phyloP scores from a whole-genome alignment of 2,113 vertebrate species.

The Callocephalon fimbriatum region DNA sequence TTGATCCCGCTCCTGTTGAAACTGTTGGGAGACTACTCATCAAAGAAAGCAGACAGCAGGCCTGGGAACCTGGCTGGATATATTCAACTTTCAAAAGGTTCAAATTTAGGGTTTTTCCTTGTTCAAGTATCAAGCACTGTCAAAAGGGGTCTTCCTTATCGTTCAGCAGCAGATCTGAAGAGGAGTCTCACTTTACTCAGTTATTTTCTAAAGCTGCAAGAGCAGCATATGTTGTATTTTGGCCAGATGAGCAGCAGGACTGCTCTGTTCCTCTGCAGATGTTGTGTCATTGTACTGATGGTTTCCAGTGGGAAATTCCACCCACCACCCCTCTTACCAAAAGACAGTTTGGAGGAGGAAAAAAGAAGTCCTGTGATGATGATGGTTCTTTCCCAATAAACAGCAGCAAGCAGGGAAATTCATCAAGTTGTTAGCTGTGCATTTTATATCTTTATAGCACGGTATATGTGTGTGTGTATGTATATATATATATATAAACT shows the following conservation, averaged over 20 bases:
- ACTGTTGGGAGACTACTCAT: not conserved
- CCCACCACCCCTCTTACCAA: not conserved
- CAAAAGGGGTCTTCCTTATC: not conserved
- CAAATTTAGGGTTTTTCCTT: not conserved
- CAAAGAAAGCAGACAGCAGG: not conserved
- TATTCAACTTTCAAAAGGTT: not conserved
- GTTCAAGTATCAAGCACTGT: not conserved
- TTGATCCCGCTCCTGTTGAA: not conserved
- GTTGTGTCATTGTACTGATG: not conserved
- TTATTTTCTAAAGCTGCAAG: not conserved
- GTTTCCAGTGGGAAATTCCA: slow-evolving; percentile 24
- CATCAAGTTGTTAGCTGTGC: not conserved
- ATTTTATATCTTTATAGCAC: not conserved
- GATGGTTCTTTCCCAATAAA: not conserved
- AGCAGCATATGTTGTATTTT: not conserved
- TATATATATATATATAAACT: not conserved
- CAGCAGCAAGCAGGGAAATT: not conserved
- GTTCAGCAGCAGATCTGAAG: not conserved
- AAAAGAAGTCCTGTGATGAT: not conserved
- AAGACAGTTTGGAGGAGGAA: not conserved
- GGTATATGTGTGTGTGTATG: not conserved
- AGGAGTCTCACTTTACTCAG: not conserved
- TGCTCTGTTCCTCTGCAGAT: not conserved
- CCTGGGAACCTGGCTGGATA: not conserved
- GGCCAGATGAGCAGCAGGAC: not conserved